Conservation (phyloP, 2,797 vertebrate genomes). For the Chloroceryle inda region DNA sequence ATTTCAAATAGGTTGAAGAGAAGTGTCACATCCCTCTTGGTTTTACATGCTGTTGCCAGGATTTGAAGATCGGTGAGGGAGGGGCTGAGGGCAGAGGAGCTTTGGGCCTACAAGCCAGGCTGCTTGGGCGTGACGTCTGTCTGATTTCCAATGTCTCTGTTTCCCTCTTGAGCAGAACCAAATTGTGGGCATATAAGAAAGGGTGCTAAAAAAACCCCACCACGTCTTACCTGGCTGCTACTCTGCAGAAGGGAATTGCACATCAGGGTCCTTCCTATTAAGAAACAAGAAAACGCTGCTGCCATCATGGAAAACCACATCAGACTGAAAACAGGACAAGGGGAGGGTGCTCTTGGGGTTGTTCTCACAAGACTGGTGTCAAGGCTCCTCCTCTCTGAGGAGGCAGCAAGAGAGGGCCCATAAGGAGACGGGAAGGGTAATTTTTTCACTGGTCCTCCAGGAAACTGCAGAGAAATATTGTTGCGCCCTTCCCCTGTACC, state of each 20-base stretch:
- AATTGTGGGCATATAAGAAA: not conserved
- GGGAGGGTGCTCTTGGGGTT: not conserved
- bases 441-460: not conserved
- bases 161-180: not conserved
- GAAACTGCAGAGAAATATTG: not conserved
- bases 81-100: not conserved
- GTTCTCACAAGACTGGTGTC: accelerated
- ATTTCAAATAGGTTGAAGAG: not conserved
- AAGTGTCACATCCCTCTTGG: not conserved
- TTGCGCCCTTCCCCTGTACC: not conserved
- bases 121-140: not conserved
- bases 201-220: not conserved
- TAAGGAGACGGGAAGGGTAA: not conserved
- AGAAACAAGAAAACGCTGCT: not conserved
- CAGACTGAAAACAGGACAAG: not conserved
- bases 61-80: not conserved
- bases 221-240: accelerated
- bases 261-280: not conserved
- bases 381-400: not conserved
- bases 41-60: not conserved
- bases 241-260: not conserved
- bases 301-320: not conserved
- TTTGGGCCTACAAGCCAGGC: not conserved
- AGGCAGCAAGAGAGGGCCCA: not conserved
- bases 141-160: accelerated